Evolutionary conservation across 2,113 vertebrate species (phyloP).

Genomic region (Dromaius novaehollandiae): DNA sequence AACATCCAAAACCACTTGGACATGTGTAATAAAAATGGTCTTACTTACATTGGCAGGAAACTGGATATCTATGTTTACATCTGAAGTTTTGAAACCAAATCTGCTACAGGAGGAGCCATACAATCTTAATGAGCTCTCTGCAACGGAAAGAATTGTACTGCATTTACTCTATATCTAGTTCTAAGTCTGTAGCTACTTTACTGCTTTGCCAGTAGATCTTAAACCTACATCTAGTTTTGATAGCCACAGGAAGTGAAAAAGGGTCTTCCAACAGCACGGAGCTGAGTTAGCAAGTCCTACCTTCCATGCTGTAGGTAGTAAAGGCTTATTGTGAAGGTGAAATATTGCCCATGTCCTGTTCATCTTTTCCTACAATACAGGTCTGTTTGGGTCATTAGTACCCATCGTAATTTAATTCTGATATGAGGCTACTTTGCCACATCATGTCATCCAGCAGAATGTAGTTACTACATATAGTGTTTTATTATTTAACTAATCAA

Average conservation of each 20-base stretch:
- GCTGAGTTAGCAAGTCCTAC: not conserved
- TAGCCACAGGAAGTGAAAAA: not conserved
- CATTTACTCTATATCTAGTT: not conserved
- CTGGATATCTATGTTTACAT: constrained; percentile 92
- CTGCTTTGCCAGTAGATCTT: not conserved
- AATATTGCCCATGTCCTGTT: not conserved
- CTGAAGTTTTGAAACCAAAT: constrained; percentile 93
- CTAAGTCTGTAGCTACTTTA: not conserved
- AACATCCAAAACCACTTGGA: not conserved
- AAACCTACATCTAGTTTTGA: not conserved
- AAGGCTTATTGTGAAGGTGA: not conserved
- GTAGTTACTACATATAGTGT: not conserved
- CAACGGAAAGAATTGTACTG: constrained; percentile 22
- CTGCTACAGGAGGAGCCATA: constrained; percentile 93
- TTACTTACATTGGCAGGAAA: constrained; percentile 90
- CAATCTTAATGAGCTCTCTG: constrained; percentile 91
- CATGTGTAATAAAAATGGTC: not conserved
- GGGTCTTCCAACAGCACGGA: not conserved
- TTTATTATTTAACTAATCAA: not conserved
- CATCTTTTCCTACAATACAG: not conserved
- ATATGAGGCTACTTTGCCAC: not conserved
- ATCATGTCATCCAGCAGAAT: not conserved
- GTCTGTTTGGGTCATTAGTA: not conserved
- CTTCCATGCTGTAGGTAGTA: not conserved
- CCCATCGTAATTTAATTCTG: not conserved